Base-by-base conservation (phyloP, 2,113 vertebrate species). In the Craseonycteris thonglongyai region DNA sequence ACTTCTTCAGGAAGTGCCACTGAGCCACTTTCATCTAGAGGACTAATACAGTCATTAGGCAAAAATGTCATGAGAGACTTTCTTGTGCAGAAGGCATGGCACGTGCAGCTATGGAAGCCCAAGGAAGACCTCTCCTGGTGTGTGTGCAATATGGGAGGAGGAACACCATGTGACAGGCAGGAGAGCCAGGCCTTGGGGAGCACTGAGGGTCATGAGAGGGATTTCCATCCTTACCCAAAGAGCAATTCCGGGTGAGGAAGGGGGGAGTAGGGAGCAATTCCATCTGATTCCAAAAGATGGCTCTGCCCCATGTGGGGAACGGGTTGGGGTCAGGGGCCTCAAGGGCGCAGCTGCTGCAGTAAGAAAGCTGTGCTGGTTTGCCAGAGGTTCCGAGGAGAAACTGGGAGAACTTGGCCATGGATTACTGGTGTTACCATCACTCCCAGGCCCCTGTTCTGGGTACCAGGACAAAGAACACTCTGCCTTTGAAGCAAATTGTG, bases 141-240 rank as follows among this genome's bases (percentile, higher is more conserved):
- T 24, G 16, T 7, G 35, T 24, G 28, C 21, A 33, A 51, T 8
- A 14, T 6, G 18, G 56, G 18, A 66, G 51, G 21, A 42, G 19
- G 26, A 49, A 10, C 5, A 16, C 15, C 12, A 13, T 1, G 7
- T 28, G 3, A 58, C 3, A 33, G 30, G 30, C 3, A 33, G 42
- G 26, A 51, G 54, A 47, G 42, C 22, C 5, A n/a, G 49, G 59
- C 21, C 26, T 49, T 14, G 2, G 54, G 47, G 26, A n/a, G 38
- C 5, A n/a, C 59, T 15, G 28, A 10, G 7, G 7, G 28, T 8
- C 3, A 35, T 4, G 2, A 11, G 9, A 3, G 58, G 15, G 49
- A 65, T 35, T 74, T 59, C 42, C 3, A 47, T 35, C 69, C 35
- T 78, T 6, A 78, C 12, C 14, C 3, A 49, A 78, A n/a, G 51